These are phyloP conservation scores for Poeciliopsis presidionis DNA, from an alignment of 2,797 vertebrate genomes.

Conservation along the genomic window DNA sequence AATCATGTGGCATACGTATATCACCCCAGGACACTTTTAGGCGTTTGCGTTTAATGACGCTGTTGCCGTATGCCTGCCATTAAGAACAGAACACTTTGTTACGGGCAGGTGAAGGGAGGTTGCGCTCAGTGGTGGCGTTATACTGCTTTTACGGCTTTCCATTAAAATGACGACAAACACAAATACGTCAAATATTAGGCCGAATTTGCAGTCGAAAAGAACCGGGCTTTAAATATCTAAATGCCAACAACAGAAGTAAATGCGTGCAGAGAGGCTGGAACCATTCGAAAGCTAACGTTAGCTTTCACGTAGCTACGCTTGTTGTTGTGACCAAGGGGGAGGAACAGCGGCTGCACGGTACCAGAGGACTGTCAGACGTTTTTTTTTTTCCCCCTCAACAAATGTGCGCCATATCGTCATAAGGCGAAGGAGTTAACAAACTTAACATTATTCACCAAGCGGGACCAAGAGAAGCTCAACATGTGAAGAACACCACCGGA, in stretches of 20 bases:
- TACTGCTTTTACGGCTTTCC: constrained; percentile 26
- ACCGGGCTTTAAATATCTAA: background rate
- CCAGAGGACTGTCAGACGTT: constrained; percentile 59
- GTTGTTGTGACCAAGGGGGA: constrained; percentile 75
- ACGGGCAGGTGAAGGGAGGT: constrained; percentile 43
- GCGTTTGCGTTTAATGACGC: background rate
- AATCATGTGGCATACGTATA: background rate
- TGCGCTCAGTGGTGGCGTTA: constrained; percentile 40
- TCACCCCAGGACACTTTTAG: fast-evolving
- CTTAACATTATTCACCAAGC: constrained; percentile 10
- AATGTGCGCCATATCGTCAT: constrained; percentile 76
- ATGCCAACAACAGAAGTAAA: background rate
- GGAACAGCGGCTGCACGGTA: constrained; percentile 73
- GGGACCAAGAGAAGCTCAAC: background rate
- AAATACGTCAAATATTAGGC: constrained; percentile 30
- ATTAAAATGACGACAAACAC: constrained; percentile 17
- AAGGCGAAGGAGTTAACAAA: constrained; percentile 33
- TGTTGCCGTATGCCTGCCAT: background rate
- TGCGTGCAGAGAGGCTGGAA: background rate
- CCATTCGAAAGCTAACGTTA: constrained; percentile 36
- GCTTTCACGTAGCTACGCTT: constrained; percentile 37
- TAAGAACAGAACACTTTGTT: background rate
- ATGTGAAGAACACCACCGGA: background rate
- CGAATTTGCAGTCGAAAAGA: constrained; percentile 3
- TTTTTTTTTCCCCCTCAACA: constrained; percentile 45